phyloP scores from a whole-genome alignment of 1,140 invertebrate species.

The Tribolium madens region DNA sequence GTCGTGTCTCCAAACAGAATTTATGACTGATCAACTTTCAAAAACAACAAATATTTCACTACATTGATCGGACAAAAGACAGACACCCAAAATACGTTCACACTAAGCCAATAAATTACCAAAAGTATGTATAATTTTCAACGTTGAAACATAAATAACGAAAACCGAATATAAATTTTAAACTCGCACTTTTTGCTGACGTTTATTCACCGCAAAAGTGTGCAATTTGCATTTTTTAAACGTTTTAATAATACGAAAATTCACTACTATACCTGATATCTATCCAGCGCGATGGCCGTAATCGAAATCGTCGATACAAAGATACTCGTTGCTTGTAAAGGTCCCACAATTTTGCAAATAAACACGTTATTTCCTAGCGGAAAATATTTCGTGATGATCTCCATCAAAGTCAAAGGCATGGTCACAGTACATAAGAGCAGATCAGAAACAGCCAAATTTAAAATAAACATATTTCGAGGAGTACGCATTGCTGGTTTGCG shows the following conservation, averaged over 20 bases:
- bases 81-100: not conserved
- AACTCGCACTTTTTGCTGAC: too few species aligned
- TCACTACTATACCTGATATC: constrained; percentile 72
- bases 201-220: too few species aligned
- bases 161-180: not conserved
- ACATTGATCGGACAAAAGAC: not conserved
- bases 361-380: constrained; percentile 75
- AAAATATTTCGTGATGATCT: constrained; percentile 83
- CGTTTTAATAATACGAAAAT: not conserved
- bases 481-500: constrained; percentile 87
- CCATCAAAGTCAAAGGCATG: constrained; percentile 87
- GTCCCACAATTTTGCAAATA: constrained; percentile 84
- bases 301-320: constrained; percentile 93
- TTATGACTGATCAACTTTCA: not conserved
- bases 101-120: constrained; percentile 1
- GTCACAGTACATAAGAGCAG: constrained; percentile 86
- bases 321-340: constrained; percentile 86
- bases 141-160: not conserved
- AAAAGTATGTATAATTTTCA: constrained; percentile 7
- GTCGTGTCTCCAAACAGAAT: too few species aligned
- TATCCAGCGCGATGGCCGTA: constrained; percentile 88
- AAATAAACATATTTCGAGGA: constrained; percentile 88
- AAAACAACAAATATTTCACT: not conserved
- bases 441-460: constrained; percentile 90
- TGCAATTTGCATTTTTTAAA: too few species aligned